Base-by-base conservation (phyloP, 2,888 invertebrate species). In the Smittia aterrima region DNA sequence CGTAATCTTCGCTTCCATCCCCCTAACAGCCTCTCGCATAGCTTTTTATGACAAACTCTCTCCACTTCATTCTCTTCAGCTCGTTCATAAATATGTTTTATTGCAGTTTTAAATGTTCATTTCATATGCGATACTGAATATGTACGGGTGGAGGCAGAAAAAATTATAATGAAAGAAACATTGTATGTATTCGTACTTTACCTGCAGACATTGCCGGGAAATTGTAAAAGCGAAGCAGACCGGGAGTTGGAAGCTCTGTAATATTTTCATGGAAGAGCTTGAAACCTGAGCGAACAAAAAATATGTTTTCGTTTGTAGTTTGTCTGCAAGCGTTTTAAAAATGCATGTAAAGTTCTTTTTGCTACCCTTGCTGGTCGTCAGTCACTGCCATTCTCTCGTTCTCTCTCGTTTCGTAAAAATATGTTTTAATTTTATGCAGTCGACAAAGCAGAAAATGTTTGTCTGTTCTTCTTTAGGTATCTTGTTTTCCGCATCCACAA, bases 151-250 rank as follows among this genome's bases (percentile, higher is more conserved):
- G n/a, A 6, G 47, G 47, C 16, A 47, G 16, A 47, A 58, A 58
- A 58, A 11, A 22, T 58, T 18, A 22, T 58, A 58, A 58, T 58
- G 58, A 58, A 58, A 58, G 58, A 58, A 58, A 58, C 58, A 58
- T 58, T 58, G 58, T 47, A 47, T 32, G 32, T 32, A 32, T 32
- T n/a, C 38, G n/a, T 58, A 24, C 58, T 4, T 58, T 4, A 18
- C 18, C 18, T 18, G 20, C 20, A 20, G 58, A 22, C 20, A n/a
- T n/a, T 58, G 58, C 22, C 24, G 22, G 20, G 11, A 58, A 47
- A 18, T 6, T 6, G 7, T 38, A 11, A 24, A 7, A 24, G 11
- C 24, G 58, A 9, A 4, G 20, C 58, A 13, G 4, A 53, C 13
- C n/a, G 58, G 18, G 58, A 58, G 24, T 22, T n/a, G 20, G 58